A percentile compares a stretch with the other conserved stretches of the same genome.
Evolutionary conservation across 2,113 vertebrate species (phyloP).

Genomic region (Apteryx owenii): DNA sequence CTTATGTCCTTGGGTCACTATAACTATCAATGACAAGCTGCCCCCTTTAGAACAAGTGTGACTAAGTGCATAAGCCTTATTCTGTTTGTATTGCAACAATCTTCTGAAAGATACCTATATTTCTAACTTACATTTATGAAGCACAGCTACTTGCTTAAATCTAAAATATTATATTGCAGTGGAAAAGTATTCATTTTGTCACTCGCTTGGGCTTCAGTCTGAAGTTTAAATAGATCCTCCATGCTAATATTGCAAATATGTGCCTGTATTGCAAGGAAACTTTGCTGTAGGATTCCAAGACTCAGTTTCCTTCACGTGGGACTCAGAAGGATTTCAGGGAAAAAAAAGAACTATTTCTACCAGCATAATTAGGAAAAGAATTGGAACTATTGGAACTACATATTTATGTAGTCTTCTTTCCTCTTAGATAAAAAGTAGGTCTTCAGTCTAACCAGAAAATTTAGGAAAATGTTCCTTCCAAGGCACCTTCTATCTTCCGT

Average conservation of each 20-base stretch:
- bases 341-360: not conserved
- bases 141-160: not conserved
- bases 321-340: not conserved
- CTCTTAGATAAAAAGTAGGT: not conserved
- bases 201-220: not conserved
- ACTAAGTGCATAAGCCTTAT: not conserved
- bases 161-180: not conserved
- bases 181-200: not conserved
- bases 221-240: not conserved
- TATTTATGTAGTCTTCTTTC: not conserved
- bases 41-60: not conserved
- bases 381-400: too few relatives aligned
- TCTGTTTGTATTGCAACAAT: not conserved
- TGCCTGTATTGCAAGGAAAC: not conserved
- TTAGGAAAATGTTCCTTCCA: not conserved
- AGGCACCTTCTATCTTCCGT: not conserved
- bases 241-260: accelerated
- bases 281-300: not conserved
- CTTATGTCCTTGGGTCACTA: not conserved
- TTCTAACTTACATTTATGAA: not conserved
- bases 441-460: not conserved
- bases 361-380: not conserved
- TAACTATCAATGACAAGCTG: not conserved
- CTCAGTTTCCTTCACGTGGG: not conserved
- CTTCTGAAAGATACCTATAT: not conserved